A percentile compares a stretch with the other conserved stretches of the same genome.
phyloP scores from a whole-genome alignment of 2,113 vertebrate genomes.

The Engraulis encrasicolus region DNA sequence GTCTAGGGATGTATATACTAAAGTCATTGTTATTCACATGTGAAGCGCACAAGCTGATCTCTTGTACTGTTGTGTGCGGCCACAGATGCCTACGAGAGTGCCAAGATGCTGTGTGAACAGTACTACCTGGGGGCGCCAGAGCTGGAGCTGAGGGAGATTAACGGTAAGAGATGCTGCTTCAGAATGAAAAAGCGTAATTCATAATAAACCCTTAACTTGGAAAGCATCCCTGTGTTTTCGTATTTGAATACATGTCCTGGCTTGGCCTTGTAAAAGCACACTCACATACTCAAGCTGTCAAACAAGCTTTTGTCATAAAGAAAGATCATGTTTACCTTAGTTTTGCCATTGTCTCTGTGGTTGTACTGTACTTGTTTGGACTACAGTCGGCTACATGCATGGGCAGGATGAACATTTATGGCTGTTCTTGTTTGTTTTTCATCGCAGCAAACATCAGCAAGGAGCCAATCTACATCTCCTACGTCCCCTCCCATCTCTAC shows the following conservation, averaged over 20 bases:
- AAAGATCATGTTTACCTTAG: too few species aligned
- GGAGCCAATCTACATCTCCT: conserved; percentile 83
- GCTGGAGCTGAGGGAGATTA: conserved; percentile 82
- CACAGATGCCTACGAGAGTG: conserved; percentile 86
- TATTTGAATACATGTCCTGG: not conserved
- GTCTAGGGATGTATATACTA: not conserved
- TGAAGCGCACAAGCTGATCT: not conserved
- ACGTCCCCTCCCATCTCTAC: conserved; percentile 88
- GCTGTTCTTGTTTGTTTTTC: conserved; percentile 28
- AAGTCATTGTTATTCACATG: not conserved
- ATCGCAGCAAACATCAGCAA: conserved; percentile 68
- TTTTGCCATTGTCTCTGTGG: not conserved
- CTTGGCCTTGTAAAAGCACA: not conserved
- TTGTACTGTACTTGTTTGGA: not conserved
- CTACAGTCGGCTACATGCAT: not conserved
- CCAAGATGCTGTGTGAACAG: conserved; percentile 87
- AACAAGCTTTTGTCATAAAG: too few species aligned
- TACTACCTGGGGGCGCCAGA: conserved; percentile 85
- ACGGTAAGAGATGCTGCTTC: conserved; percentile 67
- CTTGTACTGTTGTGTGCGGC: conserved; percentile 1
- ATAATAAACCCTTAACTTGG: too few species aligned
- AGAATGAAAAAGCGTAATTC: too few species aligned
- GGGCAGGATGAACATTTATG: not conserved
- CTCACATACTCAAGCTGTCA: too few species aligned
- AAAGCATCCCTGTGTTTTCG: too few species aligned